Percentiles rank a stretch among this genome's conserved stretches.
Conservation (phyloP, 30 jellyfish, hydroid and myxozoan genomes). For the Haliclystus octoradiatus region DNA sequence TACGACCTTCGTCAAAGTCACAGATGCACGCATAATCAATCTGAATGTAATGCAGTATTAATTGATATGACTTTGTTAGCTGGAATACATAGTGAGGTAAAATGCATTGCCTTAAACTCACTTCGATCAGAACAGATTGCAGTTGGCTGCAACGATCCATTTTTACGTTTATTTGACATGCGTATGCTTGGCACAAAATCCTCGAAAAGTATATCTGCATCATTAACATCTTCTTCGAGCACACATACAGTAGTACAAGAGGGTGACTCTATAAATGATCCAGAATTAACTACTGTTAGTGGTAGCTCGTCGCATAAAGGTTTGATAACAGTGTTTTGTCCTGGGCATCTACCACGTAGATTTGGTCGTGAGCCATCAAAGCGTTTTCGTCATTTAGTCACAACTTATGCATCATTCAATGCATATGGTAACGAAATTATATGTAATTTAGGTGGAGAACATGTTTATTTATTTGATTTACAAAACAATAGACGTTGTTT, state of each 20-base stretch:
- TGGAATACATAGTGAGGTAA: conserved; percentile 69
- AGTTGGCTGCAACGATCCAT: conserved; percentile 95
- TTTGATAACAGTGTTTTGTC: conserved; percentile 73
- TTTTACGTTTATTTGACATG: conserved; percentile 77
- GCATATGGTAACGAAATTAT: conserved; percentile 83
- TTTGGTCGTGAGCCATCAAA: conserved; percentile 57
- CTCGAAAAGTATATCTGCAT: background rate
- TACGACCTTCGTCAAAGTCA: conserved; percentile 75
- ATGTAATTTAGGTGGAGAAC: conserved; percentile 92
- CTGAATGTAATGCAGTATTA: conserved; percentile 51
- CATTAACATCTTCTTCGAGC: background rate
- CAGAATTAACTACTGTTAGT: conserved; percentile 41
- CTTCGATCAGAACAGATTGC: conserved; percentile 83
- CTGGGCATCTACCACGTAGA: conserved; percentile 92
- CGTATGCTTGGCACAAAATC: conserved; percentile 59
- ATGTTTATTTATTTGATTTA: conserved; percentile 53
- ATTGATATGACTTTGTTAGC: conserved; percentile 48
- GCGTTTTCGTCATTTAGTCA: conserved; percentile 58
- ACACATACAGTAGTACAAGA: background rate
- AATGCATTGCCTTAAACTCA: conserved; percentile 87
- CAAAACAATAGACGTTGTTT: conserved; percentile 38
- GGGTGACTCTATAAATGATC: conserved; percentile 1
- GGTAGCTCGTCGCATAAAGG: conserved; percentile 50
- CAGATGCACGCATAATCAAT: conserved; percentile 39
- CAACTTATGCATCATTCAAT: conserved; percentile 71